Conservation (phyloP, 1,140 invertebrate genomes). For the Cotesia typhae region DNA sequence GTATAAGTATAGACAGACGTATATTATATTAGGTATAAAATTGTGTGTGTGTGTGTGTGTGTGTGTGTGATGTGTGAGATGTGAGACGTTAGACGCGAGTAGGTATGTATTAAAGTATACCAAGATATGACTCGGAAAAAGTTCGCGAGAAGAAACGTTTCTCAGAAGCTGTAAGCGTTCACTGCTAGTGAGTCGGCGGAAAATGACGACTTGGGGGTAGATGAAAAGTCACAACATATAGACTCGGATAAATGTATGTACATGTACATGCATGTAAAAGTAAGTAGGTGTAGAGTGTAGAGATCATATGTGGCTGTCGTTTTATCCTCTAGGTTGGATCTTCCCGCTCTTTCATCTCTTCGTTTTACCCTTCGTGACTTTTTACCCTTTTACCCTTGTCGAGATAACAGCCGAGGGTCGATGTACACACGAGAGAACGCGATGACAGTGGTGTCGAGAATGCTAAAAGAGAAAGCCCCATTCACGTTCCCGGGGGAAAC, state of each 20-base stretch:
- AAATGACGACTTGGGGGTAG: slow-evolving; percentile 32
- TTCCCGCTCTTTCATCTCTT: slow-evolving; percentile 34
- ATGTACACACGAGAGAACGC: slow-evolving; percentile 21
- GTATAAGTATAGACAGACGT: slow-evolving; percentile 9
- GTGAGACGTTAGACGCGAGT: no score
- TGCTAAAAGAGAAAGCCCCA: slow-evolving; percentile 23
- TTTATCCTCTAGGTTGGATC: slow-evolving; percentile 17
- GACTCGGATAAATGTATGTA: not conserved
- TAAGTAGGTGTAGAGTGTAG: not conserved
- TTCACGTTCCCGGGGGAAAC: slow-evolving; percentile 14
- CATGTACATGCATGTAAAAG: not conserved
- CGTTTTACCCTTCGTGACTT: slow-evolving; percentile 30
- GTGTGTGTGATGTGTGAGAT: no score
- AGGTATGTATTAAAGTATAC: not conserved
- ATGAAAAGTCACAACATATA: not conserved
- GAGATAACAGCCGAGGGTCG: slow-evolving; percentile 22
- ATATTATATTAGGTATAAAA: not conserved
- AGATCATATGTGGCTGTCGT: slow-evolving; percentile 4
- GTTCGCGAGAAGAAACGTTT: slow-evolving; percentile 23
- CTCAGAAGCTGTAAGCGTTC: slow-evolving; percentile 16
- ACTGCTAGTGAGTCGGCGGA: slow-evolving; percentile 23
- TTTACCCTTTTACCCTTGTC: slow-evolving; percentile 35
- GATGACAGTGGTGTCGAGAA: slow-evolving; percentile 29
- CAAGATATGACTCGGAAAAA: slow-evolving; percentile 12
- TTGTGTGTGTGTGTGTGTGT: no score